Conservation (phyloP, 2,888 invertebrate genomes). For the Leptinotarsa juncta region DNA sequence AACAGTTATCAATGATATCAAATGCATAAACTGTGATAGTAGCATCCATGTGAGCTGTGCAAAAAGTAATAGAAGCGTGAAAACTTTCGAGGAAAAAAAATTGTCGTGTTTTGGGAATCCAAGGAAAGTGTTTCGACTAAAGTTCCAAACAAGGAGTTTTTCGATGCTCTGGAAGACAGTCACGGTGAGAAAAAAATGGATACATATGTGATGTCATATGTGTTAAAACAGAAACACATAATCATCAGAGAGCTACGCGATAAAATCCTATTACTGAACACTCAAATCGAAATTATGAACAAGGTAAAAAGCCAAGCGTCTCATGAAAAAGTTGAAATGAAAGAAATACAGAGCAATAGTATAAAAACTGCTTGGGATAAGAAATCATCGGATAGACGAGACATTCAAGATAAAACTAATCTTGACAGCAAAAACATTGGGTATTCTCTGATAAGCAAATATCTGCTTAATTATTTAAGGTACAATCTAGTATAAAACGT, state of each 20-base stretch:
- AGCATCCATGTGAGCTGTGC: not conserved
- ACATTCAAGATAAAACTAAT: not conserved
- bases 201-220: no score
- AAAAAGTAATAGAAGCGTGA: slow-evolving; percentile 1
- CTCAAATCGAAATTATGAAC: no score
- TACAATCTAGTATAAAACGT: not conserved
- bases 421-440: not conserved
- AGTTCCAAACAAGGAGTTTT: no score
- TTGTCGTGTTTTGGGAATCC: no score
- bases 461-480: not conserved
- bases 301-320: no score
- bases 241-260: no score
- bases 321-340: no score
- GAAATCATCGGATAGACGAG: slow-evolving; percentile 6
- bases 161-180: no score
- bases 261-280: no score
- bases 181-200: no score
- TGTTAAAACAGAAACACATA: no score
- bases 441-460: not conserved
- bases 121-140: no score
- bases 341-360: not conserved
- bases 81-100: not conserved
- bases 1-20: slow-evolving; percentile 11
- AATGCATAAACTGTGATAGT: slow-evolving; percentile 2
- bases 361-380: slow-evolving; percentile 13